phyloP scores from a whole-genome alignment of 2,113 vertebrate species.

The Gymnocephalus cernua region DNA sequence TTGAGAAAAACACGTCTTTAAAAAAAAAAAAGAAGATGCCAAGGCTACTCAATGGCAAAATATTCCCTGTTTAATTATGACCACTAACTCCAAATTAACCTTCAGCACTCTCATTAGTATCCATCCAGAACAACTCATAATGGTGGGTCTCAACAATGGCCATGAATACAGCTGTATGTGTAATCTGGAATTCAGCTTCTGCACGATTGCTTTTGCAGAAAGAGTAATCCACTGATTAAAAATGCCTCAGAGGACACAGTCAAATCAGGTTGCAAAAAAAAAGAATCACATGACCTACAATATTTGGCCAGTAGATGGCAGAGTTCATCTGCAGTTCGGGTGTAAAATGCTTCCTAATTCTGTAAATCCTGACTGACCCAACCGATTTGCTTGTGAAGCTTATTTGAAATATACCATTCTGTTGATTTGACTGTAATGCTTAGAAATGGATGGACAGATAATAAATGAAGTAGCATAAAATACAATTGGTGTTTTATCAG shows the following conservation, averaged over 20 bases:
- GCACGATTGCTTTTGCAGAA: constrained; percentile 27
- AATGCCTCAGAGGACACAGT: constrained; percentile 35
- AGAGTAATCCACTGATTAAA: constrained; percentile 46
- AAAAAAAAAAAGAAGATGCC: not conserved
- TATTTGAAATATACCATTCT: not conserved
- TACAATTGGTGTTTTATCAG: not conserved
- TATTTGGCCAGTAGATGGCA: constrained; percentile 65
- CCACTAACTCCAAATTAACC: not conserved
- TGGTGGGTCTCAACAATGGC: constrained; percentile 8
- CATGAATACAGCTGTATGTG: not conserved
- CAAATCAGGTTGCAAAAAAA: constrained; percentile 5
- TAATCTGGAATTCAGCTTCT: constrained; percentile 25
- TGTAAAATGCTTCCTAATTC: not conserved
- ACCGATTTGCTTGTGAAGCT: not conserved
- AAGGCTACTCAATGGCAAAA: not conserved
- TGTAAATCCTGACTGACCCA: not conserved
- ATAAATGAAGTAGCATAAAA: not conserved
- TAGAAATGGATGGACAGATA: not conserved
- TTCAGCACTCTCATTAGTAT: not conserved
- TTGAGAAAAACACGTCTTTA: not conserved
- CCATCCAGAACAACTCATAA: not conserved
- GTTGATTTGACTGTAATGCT: not conserved
- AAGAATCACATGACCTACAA: not conserved
- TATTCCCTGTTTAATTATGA: too few relatives aligned
- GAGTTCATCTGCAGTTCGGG: not conserved